Evolutionary conservation across 1,140 invertebrate species (phyloP), one percentile per base, ranked within the genome.

Genomic region (Scaptomyza pallida): DNA sequence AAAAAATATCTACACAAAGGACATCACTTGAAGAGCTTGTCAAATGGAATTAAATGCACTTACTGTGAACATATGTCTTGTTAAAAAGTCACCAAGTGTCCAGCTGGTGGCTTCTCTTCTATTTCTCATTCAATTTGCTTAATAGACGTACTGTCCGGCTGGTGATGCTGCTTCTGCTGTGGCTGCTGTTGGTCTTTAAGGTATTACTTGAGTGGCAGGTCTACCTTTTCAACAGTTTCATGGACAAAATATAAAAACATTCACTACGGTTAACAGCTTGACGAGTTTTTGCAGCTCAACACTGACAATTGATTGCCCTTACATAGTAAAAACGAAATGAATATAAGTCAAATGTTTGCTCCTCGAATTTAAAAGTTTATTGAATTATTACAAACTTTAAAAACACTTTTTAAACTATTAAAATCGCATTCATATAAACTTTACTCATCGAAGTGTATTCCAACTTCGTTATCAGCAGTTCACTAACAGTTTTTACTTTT

Each of bases 401-500:
- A 26, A 26, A 26, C 23, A n/a, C n/a, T n/a, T n/a, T n/a, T n/a
- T n/a, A n/a, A n/a, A n/a, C n/a, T n/a, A n/a, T n/a, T n/a, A n/a
- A n/a, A n/a, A n/a, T n/a, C n/a, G n/a, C n/a, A n/a, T n/a, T n/a
- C n/a, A n/a, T n/a, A n/a, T n/a, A n/a, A n/a, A n/a, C n/a, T n/a
- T n/a, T n/a, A n/a, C 26, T 30, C 3, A 37, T n/a, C 8, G 3
- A 37, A 81, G 78, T 56, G 78, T 60, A 85, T 82, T 51, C 15
- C 16, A 26, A 15, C n/a, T 54, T 72, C 75, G 75, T 21, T 61
- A 40, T 21, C 41, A 71, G 40, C 1, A 12, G 21, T 51, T 37
- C 15, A 45, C 17, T 43, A 50, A 50, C 23, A 62, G 67, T 69
- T 83, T n/a, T 75, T 62, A 50, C 61, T 57, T 50, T 63, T 41